Evolutionary conservation across 2,888 invertebrate species (phyloP).

Genomic region (Lasioglossum malachurum): DNA sequence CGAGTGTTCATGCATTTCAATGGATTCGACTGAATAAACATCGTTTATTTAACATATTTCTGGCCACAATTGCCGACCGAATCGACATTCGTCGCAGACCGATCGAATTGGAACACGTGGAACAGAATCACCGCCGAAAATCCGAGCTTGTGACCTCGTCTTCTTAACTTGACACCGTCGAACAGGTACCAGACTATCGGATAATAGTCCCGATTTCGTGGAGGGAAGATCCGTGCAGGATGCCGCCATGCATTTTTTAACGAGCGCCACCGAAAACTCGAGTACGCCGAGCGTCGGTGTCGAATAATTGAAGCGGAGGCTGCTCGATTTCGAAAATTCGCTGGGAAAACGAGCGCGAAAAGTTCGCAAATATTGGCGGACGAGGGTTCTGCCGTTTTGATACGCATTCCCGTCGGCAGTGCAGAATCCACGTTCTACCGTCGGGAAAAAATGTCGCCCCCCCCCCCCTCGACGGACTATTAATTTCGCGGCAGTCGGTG

Average conservation of each 20-base stretch:
- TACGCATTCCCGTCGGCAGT: background rate
- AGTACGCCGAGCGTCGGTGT: background rate
- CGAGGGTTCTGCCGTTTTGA: background rate
- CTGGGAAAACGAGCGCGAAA: background rate
- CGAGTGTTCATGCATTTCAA: background rate
- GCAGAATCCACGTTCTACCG: background rate
- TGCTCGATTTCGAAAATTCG: background rate
- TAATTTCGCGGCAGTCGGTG: constrained; percentile 36
- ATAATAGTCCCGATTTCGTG: background rate
- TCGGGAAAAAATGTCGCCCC: background rate
- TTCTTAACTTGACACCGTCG: background rate
- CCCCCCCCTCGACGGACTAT: constrained; percentile 17
- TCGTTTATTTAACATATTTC: background rate
- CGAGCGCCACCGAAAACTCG: background rate
- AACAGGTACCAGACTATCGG: background rate
- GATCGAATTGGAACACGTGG: background rate
- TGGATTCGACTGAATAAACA: background rate
- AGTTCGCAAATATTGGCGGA: background rate
- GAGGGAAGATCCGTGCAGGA: background rate
- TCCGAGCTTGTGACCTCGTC: background rate
- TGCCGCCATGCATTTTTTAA: background rate
- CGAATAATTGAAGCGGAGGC: constrained; percentile 5
- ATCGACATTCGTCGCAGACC: background rate
- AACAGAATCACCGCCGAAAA: background rate
- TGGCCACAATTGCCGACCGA: background rate